Evolutionary conservation across 2,797 vertebrate genomes (phyloP).

Genomic region (Periparus ater): DNA sequence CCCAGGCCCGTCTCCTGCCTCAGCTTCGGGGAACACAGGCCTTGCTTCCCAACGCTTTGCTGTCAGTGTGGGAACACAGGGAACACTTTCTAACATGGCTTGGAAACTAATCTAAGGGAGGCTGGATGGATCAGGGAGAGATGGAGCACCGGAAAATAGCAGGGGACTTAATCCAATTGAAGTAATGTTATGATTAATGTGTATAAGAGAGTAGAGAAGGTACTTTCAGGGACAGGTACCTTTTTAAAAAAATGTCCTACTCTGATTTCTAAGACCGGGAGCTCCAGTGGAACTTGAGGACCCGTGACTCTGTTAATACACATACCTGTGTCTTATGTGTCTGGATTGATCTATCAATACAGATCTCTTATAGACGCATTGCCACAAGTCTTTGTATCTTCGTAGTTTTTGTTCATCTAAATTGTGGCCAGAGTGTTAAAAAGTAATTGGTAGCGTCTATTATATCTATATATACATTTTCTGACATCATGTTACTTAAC

Average conservation of each 20-base stretch:
- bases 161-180: accelerated
- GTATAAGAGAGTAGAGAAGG: not conserved
- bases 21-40: not conserved
- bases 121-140: not conserved
- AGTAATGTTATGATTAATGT: not conserved
- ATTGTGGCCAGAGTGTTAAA: not conserved
- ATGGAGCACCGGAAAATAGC: not conserved
- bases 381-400: not conserved
- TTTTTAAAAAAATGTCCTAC: not conserved
- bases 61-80: not conserved
- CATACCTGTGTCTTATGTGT: not conserved
- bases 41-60: not conserved
- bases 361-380: not conserved
- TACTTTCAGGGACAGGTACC: not conserved
- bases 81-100: not conserved
- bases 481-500: not conserved
- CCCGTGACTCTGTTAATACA: not conserved
- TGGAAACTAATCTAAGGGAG: not conserved
- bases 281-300: too few species aligned
- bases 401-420: not conserved
- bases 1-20: not conserved
- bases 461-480: not conserved
- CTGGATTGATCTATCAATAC: not conserved
- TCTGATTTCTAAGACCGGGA: not conserved
- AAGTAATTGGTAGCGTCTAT: not conserved